Evolutionary conservation across 2,888 invertebrate species (phyloP), one percentile per base, ranked within the genome.

Genomic region (Drepanosiphum platanoidis): DNA sequence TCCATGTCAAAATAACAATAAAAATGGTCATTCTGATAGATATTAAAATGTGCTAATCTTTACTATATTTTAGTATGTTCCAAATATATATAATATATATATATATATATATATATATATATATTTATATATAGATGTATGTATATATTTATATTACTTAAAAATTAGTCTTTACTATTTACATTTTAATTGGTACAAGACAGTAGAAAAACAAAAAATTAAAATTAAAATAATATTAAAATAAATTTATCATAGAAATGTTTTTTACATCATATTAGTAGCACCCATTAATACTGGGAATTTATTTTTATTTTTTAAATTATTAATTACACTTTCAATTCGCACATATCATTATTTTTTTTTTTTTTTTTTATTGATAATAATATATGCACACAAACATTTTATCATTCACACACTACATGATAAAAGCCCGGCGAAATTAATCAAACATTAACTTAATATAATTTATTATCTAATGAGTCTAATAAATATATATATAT

Each of bases 181-280:
- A 81, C 80, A 81, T 30, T 58, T n/a, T 81, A 81, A 71, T 72
- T 82, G 81, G 61, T 82, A 72, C 81, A 82, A 82, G 81, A 72
- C 30, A 58, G 58, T 71, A 82, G 39, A 71, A 82, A 82, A 80
- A 70, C 58, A 71, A 71, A 70, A 58, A 70, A n/a, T n/a, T n/a
- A n/a, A n/a, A 79, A 79, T 61, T 36, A 46, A 77, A 66, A 34
- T 74, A 71, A 13, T 42, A 61, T 36, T 75, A 39, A 80, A 80
- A 80, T 52, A 52, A 34, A 68, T 61, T 82, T 58, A 81, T 70
- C 8, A 34, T 81, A 58, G 36, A 81, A 81, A 27, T 70, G 71
- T 81, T 82, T 80, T 74, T 72, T 82, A 82, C 71, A 81, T 39
- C 71, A 72, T 82, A 82, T 82, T 82, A 81, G 81, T 82, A 81